phyloP scores from a whole-genome alignment of 2,113 vertebrate species.

The Gopherus flavomarginatus region DNA sequence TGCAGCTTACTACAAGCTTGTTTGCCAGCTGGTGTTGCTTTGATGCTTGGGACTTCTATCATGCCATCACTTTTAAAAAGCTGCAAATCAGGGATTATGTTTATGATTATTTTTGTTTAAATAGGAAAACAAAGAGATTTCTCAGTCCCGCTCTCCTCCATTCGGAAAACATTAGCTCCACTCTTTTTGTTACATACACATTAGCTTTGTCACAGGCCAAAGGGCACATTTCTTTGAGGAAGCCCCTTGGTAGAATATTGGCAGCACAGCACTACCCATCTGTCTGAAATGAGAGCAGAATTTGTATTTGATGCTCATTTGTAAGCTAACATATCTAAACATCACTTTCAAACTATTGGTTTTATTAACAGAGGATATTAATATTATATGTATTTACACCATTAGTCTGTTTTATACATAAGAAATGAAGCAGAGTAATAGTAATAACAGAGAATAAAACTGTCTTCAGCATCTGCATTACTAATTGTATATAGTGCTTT shows the following conservation, averaged over 20 bases:
- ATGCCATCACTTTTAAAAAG: constrained; percentile 2
- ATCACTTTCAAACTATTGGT: background rate
- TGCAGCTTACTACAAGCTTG: background rate
- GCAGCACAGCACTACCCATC: background rate
- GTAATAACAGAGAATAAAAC: constrained; percentile 1
- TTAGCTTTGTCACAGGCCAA: constrained; percentile 14
- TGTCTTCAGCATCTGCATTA: constrained; percentile 3
- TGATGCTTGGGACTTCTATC: background rate
- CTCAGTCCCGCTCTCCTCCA: background rate
- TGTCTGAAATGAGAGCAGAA: constrained; percentile 22
- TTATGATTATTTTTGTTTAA: constrained; percentile 31
- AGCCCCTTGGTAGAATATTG: background rate
- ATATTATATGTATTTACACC: background rate
- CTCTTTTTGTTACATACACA: background rate
- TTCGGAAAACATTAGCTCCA: constrained; percentile 11
- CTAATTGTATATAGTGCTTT: constrained; percentile 43
- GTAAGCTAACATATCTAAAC: background rate
- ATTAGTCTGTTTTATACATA: constrained; percentile 2
- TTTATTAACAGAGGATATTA: background rate
- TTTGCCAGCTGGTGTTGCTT: background rate
- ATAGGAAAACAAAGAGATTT: constrained; percentile 32
- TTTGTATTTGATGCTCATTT: background rate
- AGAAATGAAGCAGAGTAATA: background rate
- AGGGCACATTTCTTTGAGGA: constrained; percentile 22
- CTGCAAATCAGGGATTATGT: background rate